Base-by-base conservation (phyloP, 1,140 invertebrate genomes). In the Galleria mellonella region DNA sequence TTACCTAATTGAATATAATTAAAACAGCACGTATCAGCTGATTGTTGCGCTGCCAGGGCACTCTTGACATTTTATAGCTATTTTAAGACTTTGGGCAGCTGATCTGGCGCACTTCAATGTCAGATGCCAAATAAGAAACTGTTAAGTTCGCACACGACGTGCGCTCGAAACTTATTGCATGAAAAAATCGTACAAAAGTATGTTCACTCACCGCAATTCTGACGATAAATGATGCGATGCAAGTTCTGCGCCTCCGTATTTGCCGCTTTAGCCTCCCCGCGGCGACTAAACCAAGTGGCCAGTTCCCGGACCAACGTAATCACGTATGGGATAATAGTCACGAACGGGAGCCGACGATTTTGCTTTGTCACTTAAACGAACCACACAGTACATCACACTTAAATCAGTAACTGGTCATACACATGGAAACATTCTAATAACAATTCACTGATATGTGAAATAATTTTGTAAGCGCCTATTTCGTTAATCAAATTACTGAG, bases 301-400 rank as follows among this genome's bases (percentile, higher is more conserved):
- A 67, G 81, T 66, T 79, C 78, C 76, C 81, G 71, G 63, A 55
- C 67, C 56, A 69, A 82, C 75, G 74, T 70, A 76, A 81, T 79
- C 71, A 68, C 77, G 71, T 78, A 72, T 79, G 71, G 76, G 81
- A 84, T 84, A 84, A 84, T 84, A 77, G 72, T 72, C 67, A 65
- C 60, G 67, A 74, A 74, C 71, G 69, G 72, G 72, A 79, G 70
- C 66, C 63, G 58, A 76, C 72, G 71, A 71, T 72, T 76, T 72
- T 69, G 73, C 73, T 78, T 79, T 79, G 75, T 83, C 78, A 83
- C 81, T 81, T 81, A 79, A 78, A 71, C 69, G 64, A 73, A 65
- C 70, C 69, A 73, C 70, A 72, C 66, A 62, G 69, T 66, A 67
- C 71, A 73, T 75, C 71, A 78, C 72, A 78, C 60, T 61, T 74